These are phyloP conservation scores for Drosophila vallismaia DNA, from an alignment of 2,888 invertebrate species.

Conservation along the genomic window DNA sequence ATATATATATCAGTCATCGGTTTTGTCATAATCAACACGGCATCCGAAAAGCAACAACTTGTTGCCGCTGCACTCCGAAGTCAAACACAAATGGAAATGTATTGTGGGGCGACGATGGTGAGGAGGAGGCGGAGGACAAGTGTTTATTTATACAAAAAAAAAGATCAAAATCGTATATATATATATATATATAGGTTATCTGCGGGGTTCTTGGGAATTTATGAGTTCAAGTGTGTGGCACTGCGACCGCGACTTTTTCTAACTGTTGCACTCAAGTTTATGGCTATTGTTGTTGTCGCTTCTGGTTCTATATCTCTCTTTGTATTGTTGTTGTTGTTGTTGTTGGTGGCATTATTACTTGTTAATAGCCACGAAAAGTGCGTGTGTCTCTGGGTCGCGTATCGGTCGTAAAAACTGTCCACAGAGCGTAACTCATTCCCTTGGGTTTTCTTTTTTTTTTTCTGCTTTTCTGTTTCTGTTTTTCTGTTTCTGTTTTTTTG, in stretches of 20 bases:
- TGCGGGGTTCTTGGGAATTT: conserved; percentile 74
- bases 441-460: conserved; percentile 3
- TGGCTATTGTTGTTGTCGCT: conserved; percentile 38
- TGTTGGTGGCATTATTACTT: conserved; percentile 69
- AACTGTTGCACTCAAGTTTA: conserved; percentile 50
- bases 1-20: conserved; percentile 57
- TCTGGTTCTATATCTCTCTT: conserved; percentile 22
- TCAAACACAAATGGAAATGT: neutral
- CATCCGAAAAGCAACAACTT: conserved; percentile 51
- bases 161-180: neutral
- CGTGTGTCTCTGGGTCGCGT: conserved; percentile 50
- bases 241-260: conserved; percentile 63
- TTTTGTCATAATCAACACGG: conserved; percentile 75
- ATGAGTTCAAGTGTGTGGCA: conserved; percentile 77
- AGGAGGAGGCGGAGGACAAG: conserved; percentile 12
- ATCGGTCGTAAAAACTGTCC: conserved; percentile 70
- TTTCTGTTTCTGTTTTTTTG: neutral
- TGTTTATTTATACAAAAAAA: conserved; percentile 30
- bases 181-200: conserved; percentile 67
- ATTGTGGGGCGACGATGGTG: neutral
- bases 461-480: neutral
- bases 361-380: conserved; percentile 66
- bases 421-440: conserved; percentile 21
- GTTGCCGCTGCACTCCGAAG: conserved; percentile 63
- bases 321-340: conserved; percentile 48